Conservation (phyloP, 2,888 invertebrate genomes). For the Amphipyra berbera region DNA sequence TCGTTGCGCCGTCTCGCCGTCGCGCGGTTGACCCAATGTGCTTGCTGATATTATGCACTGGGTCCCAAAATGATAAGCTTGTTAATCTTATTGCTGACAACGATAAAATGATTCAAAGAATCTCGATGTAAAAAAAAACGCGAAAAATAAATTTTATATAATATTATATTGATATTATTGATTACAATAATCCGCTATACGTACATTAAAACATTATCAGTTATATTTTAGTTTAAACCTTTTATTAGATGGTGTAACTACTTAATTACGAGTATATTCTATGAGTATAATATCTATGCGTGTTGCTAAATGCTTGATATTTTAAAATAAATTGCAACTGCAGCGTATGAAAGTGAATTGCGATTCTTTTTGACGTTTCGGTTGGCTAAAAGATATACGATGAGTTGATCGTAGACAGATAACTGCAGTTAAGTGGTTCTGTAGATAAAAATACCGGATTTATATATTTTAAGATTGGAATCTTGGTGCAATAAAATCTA, state of each 20-base stretch:
- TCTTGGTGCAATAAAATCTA: background rate
- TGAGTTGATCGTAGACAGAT: slow-evolving; percentile 17
- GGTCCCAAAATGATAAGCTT: no score
- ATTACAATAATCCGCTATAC: no score
- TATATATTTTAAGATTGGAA: slow-evolving; percentile 1
- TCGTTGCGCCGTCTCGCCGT: no score
- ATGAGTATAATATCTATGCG: background rate
- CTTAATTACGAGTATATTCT: slow-evolving; percentile 1
- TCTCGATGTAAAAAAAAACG: no score
- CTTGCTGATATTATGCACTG: no score
- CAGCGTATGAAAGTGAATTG: slow-evolving; percentile 9
- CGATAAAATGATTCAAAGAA: no score
- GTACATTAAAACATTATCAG: background rate
- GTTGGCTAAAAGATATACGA: slow-evolving; percentile 6
- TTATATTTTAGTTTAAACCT: slow-evolving; percentile 7
- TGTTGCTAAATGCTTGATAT: slow-evolving; percentile 33
- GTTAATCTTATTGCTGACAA: no score
- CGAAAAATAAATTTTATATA: no score
- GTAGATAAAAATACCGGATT: slow-evolving; percentile 9
- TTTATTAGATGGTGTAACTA: slow-evolving; percentile 8
- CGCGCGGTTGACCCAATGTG: no score
- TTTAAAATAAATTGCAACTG: slow-evolving; percentile 20
- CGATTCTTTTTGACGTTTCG: background rate
- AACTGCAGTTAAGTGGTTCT: background rate
- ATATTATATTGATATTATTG: no score